Evolutionary conservation across 2,113 vertebrate species (phyloP).

Genomic region (Nicator chloris): DNA sequence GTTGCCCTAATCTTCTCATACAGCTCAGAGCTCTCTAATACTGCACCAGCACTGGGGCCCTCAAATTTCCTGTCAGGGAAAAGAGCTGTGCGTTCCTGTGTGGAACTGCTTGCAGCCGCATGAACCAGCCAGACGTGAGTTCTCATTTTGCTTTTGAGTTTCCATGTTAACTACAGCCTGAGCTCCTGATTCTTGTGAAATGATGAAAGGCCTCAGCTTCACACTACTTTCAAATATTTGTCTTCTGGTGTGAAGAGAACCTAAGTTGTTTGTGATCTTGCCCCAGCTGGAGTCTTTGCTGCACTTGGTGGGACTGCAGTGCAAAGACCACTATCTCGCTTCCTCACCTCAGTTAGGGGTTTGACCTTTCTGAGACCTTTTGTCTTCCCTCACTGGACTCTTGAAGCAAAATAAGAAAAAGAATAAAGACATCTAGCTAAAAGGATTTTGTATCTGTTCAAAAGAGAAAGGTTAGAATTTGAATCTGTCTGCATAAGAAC

Average conservation of each 20-base stretch:
- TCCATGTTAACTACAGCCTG: not conserved
- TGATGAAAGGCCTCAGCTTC: not conserved
- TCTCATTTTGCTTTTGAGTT: not conserved
- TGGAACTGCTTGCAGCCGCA: not conserved
- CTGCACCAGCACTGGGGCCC: not conserved
- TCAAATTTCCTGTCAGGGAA: not conserved
- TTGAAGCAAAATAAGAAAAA: not conserved
- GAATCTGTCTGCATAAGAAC: not conserved
- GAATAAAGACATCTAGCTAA: not conserved
- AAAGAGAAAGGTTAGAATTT: not conserved
- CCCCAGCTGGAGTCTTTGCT: not conserved
- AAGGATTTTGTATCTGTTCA: not conserved
- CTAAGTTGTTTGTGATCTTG: not conserved
- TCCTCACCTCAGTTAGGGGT: not conserved
- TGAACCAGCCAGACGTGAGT: not conserved
- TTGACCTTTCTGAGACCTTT: not conserved
- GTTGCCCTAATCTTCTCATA: not conserved
- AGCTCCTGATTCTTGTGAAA: not conserved
- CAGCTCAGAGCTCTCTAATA: not conserved
- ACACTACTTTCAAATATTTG: not conserved
- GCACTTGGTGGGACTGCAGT: not conserved
- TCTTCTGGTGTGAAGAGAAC: not conserved
- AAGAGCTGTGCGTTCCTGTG: fast-evolving
- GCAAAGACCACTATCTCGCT: not conserved
- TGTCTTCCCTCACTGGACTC: not conserved